Evolutionary conservation across 2,797 vertebrate genomes (phyloP).

Genomic region (Centropyge bicolor): DNA sequence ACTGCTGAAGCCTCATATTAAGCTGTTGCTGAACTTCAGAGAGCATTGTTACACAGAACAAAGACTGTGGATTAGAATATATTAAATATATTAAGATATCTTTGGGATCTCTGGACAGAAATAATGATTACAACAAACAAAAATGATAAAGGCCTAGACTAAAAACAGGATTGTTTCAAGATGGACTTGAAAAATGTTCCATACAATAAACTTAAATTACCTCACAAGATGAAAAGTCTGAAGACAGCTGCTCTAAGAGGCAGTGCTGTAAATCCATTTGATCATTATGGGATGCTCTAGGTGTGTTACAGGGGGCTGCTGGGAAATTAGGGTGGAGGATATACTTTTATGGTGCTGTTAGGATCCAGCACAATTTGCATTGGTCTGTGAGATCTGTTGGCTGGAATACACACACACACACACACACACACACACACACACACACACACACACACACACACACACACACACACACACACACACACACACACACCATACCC

Average conservation of each 20-base stretch:
- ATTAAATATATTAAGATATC: too few relatives aligned
- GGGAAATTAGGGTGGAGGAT: not conserved
- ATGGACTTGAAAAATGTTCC: too few relatives aligned
- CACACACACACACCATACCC: conserved; percentile 19
- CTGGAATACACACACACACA: conserved; percentile 22
- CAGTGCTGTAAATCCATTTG: conserved; percentile 23
- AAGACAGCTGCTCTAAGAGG: not conserved
- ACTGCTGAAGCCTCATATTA: not conserved
- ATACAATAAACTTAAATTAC: not conserved
- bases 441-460: conserved; percentile 34
- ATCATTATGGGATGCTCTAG: not conserved
- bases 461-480: conserved; percentile 22
- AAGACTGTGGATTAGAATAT: too few relatives aligned
- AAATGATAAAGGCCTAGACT: too few relatives aligned
- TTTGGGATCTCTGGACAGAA: too few relatives aligned
- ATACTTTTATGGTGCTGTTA: conserved; percentile 23
- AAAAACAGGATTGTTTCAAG: not conserved
- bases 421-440: conserved; percentile 36
- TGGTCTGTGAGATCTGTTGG: conserved; percentile 42
- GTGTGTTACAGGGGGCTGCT: conserved; percentile 7
- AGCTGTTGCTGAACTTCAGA: not conserved
- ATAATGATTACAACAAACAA: not conserved
- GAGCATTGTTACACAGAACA: not conserved
- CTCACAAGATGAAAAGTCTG: not conserved
- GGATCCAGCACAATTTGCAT: conserved; percentile 44